phyloP scores from a whole-genome alignment of 2,113 vertebrate genomes.

The Chlorodrepanis virens region DNA sequence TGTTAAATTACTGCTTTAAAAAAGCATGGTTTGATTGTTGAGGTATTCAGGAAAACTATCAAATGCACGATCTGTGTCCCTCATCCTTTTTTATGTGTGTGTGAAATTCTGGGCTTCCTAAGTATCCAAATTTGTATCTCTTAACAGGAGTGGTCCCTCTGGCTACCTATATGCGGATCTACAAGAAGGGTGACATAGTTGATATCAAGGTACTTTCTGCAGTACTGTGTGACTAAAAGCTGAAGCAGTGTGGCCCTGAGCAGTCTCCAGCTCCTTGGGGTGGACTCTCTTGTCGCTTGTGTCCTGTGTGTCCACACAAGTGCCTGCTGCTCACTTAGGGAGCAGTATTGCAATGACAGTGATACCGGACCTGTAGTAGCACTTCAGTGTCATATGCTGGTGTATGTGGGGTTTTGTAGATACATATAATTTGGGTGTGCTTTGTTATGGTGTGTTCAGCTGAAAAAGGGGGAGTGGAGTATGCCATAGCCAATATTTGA shows the following conservation, averaged over 20 bases:
- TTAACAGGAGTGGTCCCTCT: conserved; percentile 89
- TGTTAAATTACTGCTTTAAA: background rate
- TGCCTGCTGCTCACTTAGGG: accelerated
- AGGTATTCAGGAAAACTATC: background rate
- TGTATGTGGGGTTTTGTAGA: accelerated
- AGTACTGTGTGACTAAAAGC: background rate
- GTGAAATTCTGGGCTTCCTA: background rate
- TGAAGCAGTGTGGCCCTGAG: background rate
- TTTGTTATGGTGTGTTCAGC: background rate
- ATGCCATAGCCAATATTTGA: accelerated
- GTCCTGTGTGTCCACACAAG: accelerated
- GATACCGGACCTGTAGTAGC: accelerated
- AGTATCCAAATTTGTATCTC: background rate
- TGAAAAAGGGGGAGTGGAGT: background rate
- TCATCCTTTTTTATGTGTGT: background rate
- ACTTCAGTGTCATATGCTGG: accelerated
- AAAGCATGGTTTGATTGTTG: background rate
- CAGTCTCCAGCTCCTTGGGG: background rate
- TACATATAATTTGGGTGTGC: background rate
- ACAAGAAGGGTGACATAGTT: conserved; percentile 98
- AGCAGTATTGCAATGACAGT: accelerated
- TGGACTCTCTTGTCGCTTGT: background rate
- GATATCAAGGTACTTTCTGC: conserved; percentile 90
- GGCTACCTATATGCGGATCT: conserved; percentile 98
- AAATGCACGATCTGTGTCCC: background rate